Base-by-base conservation (phyloP, 2,797 vertebrate genomes). In the Sebastiscus albofasciatus region DNA sequence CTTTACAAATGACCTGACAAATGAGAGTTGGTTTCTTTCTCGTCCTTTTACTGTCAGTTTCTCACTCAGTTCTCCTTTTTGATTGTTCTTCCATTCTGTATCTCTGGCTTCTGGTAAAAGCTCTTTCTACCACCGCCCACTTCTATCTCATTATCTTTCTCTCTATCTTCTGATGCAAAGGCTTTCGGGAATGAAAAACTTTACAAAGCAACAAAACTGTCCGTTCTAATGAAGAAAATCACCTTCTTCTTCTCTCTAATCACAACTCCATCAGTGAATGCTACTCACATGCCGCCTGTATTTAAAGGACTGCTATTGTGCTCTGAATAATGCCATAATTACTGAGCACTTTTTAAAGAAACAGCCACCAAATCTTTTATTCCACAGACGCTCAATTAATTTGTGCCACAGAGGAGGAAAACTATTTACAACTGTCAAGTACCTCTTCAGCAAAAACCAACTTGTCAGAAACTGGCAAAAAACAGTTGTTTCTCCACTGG, bases 131-230 rank as follows among this genome's bases (percentile, higher is more conserved):
- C 54, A 20, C 60, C 83, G 58, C 42, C 59, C 61, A 29, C 29
- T 69, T 81, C 83, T 68, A 72, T 83, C 83, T 85, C 81, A 82
- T 92, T 89, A 89, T 91, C 90, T 85, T 85, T 78, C 82, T 82
- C 70, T 77, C 67, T 20, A 82, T 90, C 83, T 85, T 84, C 80
- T 86, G 81, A 88, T 77, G 79, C 79, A 86, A 24, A 71, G 82
- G 93, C 94, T 94, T 94, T 95, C 92, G 93, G 88, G 66, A 74
- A 82, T 81, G 82, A 90, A 87, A 89, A 92, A 90, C 80, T 81
- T 87, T 77, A 72, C 81, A 71, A 54, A 62, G 78, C 75, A 66
- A 81, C 84, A 89, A 81, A 91, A 90, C 79, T 85, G 81, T 81
- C 88, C 16, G 2, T 55, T 85, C 76, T 73, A 90, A 93, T 92